Evolutionary conservation across 2,888 invertebrate species (phyloP), one percentile per base, ranked within the genome.

Genomic region (Lasioglossum lativentre): DNA sequence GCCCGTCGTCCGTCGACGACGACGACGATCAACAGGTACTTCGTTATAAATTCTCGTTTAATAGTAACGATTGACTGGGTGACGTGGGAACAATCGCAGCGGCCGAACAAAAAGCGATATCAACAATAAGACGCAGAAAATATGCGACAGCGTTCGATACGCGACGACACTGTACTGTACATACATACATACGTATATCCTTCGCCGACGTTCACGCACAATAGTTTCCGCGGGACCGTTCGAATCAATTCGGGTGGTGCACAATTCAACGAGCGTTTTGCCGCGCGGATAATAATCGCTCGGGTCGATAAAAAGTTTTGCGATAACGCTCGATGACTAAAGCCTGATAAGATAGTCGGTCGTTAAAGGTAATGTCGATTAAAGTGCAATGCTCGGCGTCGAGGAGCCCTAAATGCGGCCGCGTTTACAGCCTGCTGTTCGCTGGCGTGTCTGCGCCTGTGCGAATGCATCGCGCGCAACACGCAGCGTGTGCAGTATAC

Each of bases 11-110:
- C n/a, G n/a, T n/a, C n/a, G n/a, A n/a, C n/a, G 16, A n/a, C n/a
- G 27, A 56, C n/a, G 45, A 56, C n/a, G 45, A 84, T 79, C 85
- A 85, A 86, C 81, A 86, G 85, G 85, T 86, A 80, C 66, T 38
- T 70, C n/a, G 45, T 27, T 72, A 47, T 8, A 19, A 63, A 42
- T 38, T 59, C 59, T 47, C 34, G 73, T 68, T 78, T 68, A 52
- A 74, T 19, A 30, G 16, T 14, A 40, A 47, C 40, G 40, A 82
- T 72, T 52, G 52, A 73, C 66, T 19, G 8, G 4, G 1, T 45
- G 16, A 19, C 45, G 38, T 34, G 12, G 10, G n/a, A n/a, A n/a
- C 4, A 4, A 12, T 56, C n/a, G 23, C 68, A 34, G 12, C 12
- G 8, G 38, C 38, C 23, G 38, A 1, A 68, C 38, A 38, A 68